phyloP scores from a whole-genome alignment of 2,888 invertebrate species.

The Lamellibrachia columna region DNA sequence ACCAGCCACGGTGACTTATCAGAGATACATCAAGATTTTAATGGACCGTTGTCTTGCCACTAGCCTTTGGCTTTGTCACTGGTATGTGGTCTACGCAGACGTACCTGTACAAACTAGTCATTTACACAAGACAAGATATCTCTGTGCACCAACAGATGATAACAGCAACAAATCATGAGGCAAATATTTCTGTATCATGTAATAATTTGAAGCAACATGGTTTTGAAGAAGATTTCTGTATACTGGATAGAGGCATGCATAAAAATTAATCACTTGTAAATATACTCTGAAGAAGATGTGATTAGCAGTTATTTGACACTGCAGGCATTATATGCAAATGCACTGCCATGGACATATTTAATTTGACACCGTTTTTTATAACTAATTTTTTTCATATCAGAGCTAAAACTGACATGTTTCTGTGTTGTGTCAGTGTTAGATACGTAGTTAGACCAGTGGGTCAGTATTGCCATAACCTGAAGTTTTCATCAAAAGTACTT shows the following conservation, averaged over 20 bases:
- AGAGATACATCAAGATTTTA: not conserved
- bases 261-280: not conserved
- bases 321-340: not conserved
- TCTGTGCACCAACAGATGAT: not conserved
- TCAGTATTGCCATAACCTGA: no score
- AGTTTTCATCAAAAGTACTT: no score
- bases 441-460: no score
- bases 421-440: not conserved
- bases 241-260: not conserved
- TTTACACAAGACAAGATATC: not conserved
- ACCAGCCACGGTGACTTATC: not conserved
- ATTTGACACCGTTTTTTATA: not conserved
- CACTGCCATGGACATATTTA: not conserved
- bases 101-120: not conserved
- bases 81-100: not conserved
- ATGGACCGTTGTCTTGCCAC: not conserved
- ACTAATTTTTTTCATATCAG: not conserved
- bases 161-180: not conserved
- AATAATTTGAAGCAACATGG: not conserved
- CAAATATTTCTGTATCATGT: not conserved
- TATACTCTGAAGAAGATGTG: not conserved
- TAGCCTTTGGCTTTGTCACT: not conserved
- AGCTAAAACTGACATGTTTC: not conserved
- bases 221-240: not conserved
- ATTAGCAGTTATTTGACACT: not conserved